Conservation (phyloP, 2,888 invertebrate genomes). For the Choristoneura rosaceana region DNA sequence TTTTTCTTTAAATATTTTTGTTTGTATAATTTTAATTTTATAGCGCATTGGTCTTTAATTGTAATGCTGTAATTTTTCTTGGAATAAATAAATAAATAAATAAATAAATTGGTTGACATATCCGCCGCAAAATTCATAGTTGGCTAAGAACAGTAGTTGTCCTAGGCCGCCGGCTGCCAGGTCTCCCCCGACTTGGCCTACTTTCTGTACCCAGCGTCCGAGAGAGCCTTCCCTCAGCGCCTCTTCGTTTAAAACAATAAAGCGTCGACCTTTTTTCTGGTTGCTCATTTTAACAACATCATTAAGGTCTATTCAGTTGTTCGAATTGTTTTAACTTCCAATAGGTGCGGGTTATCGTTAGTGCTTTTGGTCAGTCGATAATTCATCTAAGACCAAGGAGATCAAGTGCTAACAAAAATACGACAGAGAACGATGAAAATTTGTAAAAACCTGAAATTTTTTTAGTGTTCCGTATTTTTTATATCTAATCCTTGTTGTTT, state of each 20-base stretch:
- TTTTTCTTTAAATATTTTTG: too few species aligned
- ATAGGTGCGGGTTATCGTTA: not conserved
- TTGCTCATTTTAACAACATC: conserved; percentile 31
- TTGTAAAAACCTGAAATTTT: too few species aligned
- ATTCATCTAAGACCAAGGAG: too few species aligned
- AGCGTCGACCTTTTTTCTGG: conserved; percentile 31
- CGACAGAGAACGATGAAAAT: too few species aligned
- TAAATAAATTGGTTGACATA: not conserved
- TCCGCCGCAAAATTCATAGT: conserved; percentile 1
- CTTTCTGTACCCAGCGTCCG: conserved; percentile 12
- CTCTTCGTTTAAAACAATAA: conserved; percentile 34
- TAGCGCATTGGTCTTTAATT: too few species aligned
- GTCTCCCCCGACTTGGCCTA: conserved; percentile 34
- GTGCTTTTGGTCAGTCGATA: too few species aligned
- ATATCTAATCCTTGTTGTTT: too few species aligned
- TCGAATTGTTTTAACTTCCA: not conserved
- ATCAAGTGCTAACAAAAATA: too few species aligned
- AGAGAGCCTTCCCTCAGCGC: conserved; percentile 22
- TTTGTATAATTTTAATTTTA: too few species aligned
- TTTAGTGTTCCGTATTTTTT: too few species aligned
- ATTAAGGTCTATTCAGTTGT: conserved; percentile 19
- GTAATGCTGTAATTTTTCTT: too few species aligned
- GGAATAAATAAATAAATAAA: too few species aligned
- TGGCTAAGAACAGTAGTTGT: conserved; percentile 15
- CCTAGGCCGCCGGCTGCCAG: conserved; percentile 11